A percentile compares a stretch with the other conserved stretches of the same genome.
These are phyloP conservation scores for Watsonalla cultraria DNA, from an alignment of 2,888 invertebrate species.

Conservation along the genomic window DNA sequence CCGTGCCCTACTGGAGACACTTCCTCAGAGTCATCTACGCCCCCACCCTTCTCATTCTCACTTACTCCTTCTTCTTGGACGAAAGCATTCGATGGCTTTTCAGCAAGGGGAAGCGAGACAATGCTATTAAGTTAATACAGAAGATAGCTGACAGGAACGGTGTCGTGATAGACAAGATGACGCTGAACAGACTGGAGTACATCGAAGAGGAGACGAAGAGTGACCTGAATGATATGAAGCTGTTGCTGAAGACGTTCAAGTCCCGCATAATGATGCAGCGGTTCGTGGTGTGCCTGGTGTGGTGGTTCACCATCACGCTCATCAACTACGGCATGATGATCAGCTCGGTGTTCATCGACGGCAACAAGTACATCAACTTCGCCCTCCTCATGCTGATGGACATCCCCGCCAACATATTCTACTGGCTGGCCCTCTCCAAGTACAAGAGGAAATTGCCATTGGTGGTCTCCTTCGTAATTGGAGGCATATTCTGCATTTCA, in stretches of 20 bases:
- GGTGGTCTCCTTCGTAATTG: conserved; percentile 53
- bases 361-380: conserved; percentile 69
- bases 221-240: conserved; percentile 42
- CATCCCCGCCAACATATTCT: conserved; percentile 64
- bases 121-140: conserved; percentile 49
- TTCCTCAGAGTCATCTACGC: conserved; percentile 67
- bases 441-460: conserved; percentile 59
- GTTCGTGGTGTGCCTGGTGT: conserved; percentile 63
- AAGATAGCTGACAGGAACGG: conserved; percentile 61
- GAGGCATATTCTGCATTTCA: conserved; percentile 59
- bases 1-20: conserved; percentile 64
- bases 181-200: conserved; percentile 51
- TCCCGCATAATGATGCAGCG: conserved; percentile 65
- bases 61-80: conserved; percentile 61
- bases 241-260: conserved; percentile 59
- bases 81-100: conserved; percentile 71
- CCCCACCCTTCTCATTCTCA: conserved; percentile 56
- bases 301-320: conserved; percentile 71
- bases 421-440: conserved; percentile 62
- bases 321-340: conserved; percentile 76
- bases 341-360: conserved; percentile 64
- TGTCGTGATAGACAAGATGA: conserved; percentile 41
- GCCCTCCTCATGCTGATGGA: conserved; percentile 68
- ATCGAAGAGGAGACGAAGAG: conserved; percentile 40
- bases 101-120: conserved; percentile 59